These are phyloP conservation scores for Heliornis fulica DNA, from an alignment of 2,113 vertebrate species.

Conservation along the genomic window DNA sequence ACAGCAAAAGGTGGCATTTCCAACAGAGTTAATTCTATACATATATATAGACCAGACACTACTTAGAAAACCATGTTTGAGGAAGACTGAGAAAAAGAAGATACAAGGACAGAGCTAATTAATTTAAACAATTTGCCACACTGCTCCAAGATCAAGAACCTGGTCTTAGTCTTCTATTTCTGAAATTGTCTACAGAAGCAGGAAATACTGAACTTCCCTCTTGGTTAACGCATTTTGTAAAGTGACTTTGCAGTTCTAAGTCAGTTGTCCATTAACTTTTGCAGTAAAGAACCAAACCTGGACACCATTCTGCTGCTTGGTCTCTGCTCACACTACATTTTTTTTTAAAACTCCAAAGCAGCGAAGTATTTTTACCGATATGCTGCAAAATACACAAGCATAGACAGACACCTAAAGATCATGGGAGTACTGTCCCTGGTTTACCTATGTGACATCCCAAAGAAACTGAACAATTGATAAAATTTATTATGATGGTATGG, in stretches of 20 bases:
- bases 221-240: neutral
- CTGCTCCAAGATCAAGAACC: neutral
- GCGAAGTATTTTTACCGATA: neutral
- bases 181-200: neutral
- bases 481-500: neutral
- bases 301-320: neutral
- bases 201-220: neutral
- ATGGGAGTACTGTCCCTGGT: neutral
- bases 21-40: neutral
- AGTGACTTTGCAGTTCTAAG: neutral
- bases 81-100: neutral
- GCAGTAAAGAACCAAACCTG: neutral
- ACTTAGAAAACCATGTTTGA: neutral
- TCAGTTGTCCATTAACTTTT: neutral
- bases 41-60: neutral
- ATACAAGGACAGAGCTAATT: neutral
- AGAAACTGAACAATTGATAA: neutral
- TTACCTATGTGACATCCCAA: neutral
- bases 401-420: neutral
- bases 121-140: neutral
- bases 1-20: neutral
- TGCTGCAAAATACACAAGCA: rapidly evolving
- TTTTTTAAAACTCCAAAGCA: neutral
- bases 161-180: neutral
- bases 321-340: neutral